A percentile compares a stretch with the other conserved stretches of the same genome.
Conservation (phyloP, 2,797 vertebrate genomes). For the Odontamblyopus lacepedii region DNA sequence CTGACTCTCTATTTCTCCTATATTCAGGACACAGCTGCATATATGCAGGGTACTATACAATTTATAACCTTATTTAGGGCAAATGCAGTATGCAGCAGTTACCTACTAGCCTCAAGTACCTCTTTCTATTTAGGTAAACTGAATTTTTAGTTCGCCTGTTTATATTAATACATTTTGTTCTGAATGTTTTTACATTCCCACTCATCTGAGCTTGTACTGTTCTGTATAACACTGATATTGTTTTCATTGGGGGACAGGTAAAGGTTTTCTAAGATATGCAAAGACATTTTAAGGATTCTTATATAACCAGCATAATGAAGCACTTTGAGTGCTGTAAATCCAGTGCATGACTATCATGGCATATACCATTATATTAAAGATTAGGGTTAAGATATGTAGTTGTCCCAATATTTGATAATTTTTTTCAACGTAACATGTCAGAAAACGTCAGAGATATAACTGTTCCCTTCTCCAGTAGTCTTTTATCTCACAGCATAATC, state of each 20-base stretch:
- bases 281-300: no score
- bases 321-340: no score
- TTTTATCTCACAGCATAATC: no score
- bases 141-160: neutral
- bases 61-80: neutral
- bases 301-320: no score
- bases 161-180: neutral
- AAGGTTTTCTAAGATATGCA: neutral
- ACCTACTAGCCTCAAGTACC: neutral
- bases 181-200: neutral
- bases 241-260: neutral
- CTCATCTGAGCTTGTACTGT: no score
- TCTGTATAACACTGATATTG: neutral
- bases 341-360: no score
- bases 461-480: neutral
- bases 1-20: slow-evolving; percentile 24
- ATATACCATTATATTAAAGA: neutral
- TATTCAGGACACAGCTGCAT: slow-evolving; percentile 17
- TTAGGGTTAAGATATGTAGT: neutral
- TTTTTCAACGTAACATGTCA: no score
- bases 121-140: neutral
- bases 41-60: neutral
- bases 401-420: no score
- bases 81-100: neutral
- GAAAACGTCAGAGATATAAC: no score